Base-by-base conservation (phyloP, 1,140 invertebrate genomes). In the Leptopilina boulardi region DNA sequence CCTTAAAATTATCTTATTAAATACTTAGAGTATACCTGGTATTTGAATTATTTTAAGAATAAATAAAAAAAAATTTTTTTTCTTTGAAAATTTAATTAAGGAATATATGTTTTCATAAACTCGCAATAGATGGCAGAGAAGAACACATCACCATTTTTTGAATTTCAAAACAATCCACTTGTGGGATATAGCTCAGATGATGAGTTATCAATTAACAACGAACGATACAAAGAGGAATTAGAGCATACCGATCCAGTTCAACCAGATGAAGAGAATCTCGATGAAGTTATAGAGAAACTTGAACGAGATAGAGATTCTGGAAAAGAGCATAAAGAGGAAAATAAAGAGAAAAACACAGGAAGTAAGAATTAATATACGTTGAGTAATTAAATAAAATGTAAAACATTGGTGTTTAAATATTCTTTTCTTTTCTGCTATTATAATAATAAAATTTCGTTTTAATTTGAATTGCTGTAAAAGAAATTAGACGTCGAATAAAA, bases 401-500 rank as follows among this genome's bases (percentile, higher is more conserved):
- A 8, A 74, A 59, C n/a, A n/a, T n/a, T n/a, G n/a, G n/a, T n/a
- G n/a, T n/a, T 41, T 41, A 41, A 41, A 41, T 41, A 41, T n/a
- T n/a, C n/a, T n/a, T n/a, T n/a, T n/a, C n/a, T n/a, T n/a, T n/a
- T n/a, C n/a, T n/a, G n/a, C n/a, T 5, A 41, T 41, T 5, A 41
- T 41, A 41, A 5, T 5, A 5, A 41, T 41, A 41, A 41, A 41
- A 41, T 5, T 41, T 41, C 38, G 44, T 59, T 30, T 73, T 15
- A 11, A 26, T 8, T 21, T 47, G 23, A n/a, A n/a, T 38, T 38
- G 19, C 4, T 13, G 23, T 26, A 21, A 44, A 34, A 59, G 18
- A 75, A 70, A 71, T 71, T 74, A 26, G 74, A 78, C 59, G 77
- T 30, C n/a, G 23, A 23, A 56, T 11, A 23, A 21, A 11, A 23